A percentile compares a stretch with the other conserved stretches of the same genome.
phyloP scores from a whole-genome alignment of 2,888 invertebrate species.

The Hetaerina titia region DNA sequence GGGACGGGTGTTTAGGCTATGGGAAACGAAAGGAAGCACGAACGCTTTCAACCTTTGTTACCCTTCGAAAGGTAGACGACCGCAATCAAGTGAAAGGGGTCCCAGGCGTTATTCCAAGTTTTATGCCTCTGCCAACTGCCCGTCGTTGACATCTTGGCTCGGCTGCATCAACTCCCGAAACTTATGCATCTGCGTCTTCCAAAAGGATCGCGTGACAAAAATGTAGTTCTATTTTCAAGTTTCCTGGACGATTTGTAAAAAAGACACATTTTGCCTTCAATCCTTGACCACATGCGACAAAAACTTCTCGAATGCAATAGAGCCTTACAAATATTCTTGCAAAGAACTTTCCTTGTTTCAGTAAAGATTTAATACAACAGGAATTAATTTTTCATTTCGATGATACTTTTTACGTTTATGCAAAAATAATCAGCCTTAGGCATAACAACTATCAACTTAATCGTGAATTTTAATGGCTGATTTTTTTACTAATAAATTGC shows the following conservation, averaged over 20 bases:
- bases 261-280: background rate
- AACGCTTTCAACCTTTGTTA: slow-evolving; percentile 56
- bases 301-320: too few species aligned
- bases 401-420: too few species aligned
- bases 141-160: slow-evolving; percentile 62
- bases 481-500: too few species aligned
- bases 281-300: background rate
- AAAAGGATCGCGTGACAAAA: slow-evolving; percentile 40
- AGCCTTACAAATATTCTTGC: too few species aligned
- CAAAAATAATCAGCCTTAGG: too few species aligned
- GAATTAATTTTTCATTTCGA: too few species aligned
- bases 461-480: too few species aligned
- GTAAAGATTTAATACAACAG: too few species aligned
- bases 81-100: slow-evolving; percentile 62
- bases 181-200: background rate
- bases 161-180: slow-evolving; percentile 7
- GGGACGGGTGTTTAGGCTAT: slow-evolving; percentile 20
- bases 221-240: background rate
- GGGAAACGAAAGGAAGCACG: background rate
- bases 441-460: too few species aligned
- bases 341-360: too few species aligned
- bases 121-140: slow-evolving; percentile 51
- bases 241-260: background rate
- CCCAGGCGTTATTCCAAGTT: slow-evolving; percentile 55
- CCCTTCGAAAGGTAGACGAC: slow-evolving; percentile 57